Evolutionary conservation across 1,140 invertebrate genomes (phyloP).

Genomic region (Bombus huntii): DNA sequence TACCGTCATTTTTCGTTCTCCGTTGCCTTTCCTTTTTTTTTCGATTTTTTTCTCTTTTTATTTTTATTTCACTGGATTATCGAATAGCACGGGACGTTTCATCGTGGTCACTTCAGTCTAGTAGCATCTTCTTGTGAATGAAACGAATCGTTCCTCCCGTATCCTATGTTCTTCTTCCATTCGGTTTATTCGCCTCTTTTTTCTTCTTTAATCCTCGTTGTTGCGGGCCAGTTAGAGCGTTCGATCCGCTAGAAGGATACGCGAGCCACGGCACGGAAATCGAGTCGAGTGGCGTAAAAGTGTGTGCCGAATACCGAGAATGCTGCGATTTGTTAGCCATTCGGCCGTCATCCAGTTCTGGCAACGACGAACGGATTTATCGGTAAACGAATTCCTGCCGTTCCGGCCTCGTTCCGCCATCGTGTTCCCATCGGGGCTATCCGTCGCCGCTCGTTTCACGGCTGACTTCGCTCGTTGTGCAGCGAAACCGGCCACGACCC

Average conservation of each 20-base stretch:
- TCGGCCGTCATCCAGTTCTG: conserved; percentile 36
- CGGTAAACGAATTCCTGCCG: conserved; percentile 45
- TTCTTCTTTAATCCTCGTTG: background rate
- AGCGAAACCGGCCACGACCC: conserved; percentile 21
- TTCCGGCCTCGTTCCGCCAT: conserved; percentile 28
- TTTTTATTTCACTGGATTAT: conserved; percentile 32
- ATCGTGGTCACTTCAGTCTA: background rate
- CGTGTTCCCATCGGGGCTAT: background rate
- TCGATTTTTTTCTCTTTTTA: conserved; percentile 28
- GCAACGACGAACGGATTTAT: conserved; percentile 33
- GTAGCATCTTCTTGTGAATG: conserved; percentile 28
- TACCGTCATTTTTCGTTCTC: background rate
- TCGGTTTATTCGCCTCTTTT: background rate
- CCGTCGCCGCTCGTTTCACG: conserved; percentile 30
- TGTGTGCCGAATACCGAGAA: conserved; percentile 9
- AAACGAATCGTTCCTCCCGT: conserved; percentile 1
- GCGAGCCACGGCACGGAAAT: conserved; percentile 7
- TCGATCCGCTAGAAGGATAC: conserved; percentile 11
- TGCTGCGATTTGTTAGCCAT: conserved; percentile 29
- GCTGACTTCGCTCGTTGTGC: conserved; percentile 22
- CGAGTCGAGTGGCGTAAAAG: conserved; percentile 43
- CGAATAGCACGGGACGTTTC: conserved; percentile 23
- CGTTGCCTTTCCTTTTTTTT: background rate
- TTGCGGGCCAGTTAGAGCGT: background rate
- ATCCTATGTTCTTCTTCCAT: background rate